phyloP scores from a whole-genome alignment of 2,888 invertebrate species.

The Hyposoter didymator region DNA sequence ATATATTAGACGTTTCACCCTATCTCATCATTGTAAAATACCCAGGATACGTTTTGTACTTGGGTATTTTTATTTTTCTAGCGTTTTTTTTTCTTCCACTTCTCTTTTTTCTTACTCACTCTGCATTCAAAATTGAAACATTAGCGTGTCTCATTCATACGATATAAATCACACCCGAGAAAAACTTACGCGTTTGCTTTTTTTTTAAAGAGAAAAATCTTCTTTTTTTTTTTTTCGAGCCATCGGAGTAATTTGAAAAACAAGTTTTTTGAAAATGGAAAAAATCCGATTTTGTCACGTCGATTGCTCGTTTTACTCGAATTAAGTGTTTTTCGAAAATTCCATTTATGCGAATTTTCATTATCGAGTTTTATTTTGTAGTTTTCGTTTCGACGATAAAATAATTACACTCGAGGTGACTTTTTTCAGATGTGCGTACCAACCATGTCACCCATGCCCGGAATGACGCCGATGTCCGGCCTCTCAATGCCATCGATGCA shows the following conservation, averaged over 20 bases:
- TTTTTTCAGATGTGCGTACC: constrained; percentile 77
- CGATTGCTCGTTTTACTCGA: too few relatives aligned
- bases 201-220: too few relatives aligned
- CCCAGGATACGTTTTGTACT: constrained; percentile 11
- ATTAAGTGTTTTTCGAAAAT: not conserved
- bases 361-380: not conserved
- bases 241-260: not conserved
- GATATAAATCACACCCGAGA: constrained; percentile 13
- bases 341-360: not conserved
- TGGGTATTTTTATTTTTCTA: not conserved
- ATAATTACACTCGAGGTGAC: not conserved
- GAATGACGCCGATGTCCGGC: constrained; percentile 76
- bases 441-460: constrained; percentile 76
- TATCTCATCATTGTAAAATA: constrained; percentile 26
- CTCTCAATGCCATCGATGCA: constrained; percentile 77
- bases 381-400: not conserved
- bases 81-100: constrained; percentile 3
- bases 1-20: constrained; percentile 59
- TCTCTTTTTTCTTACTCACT: constrained; percentile 27
- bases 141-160: constrained; percentile 42
- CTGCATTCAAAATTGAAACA: constrained; percentile 55
- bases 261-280: not conserved
- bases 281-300: too few relatives aligned
- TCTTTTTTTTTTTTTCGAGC: not conserved
- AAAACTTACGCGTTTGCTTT: not conserved